Conservation (phyloP, 2,888 invertebrate species). For the Aphidoletes aphidimyza region DNA sequence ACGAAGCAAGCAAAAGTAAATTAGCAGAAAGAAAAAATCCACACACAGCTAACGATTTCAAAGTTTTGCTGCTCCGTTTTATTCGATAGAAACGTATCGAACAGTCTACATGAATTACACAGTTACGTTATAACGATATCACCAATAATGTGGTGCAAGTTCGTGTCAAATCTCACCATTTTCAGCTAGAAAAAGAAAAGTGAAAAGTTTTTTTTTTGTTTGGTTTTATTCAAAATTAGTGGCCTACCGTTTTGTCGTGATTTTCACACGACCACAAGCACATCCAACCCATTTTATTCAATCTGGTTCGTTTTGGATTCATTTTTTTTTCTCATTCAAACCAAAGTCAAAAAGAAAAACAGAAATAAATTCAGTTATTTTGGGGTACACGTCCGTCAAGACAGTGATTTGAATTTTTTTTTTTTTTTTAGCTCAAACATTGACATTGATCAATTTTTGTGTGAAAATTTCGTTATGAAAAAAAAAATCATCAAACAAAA, state of each 20-base stretch:
- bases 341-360: too few relatives aligned
- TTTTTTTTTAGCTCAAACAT: too few relatives aligned
- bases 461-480: too few relatives aligned
- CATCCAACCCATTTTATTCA: not conserved
- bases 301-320: not conserved
- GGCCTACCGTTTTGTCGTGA: not conserved
- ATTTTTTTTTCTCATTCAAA: not conserved
- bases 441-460: too few relatives aligned
- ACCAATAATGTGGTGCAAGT: conserved; percentile 13
- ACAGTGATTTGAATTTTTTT: too few relatives aligned
- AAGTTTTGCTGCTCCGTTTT: conserved; percentile 17
- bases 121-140: not conserved
- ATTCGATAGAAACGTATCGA: conserved; percentile 6
- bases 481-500: too few relatives aligned
- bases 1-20: not conserved
- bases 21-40: too few relatives aligned
- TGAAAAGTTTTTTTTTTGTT: too few relatives aligned
- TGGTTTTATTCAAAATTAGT: too few relatives aligned
- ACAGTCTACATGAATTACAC: not conserved
- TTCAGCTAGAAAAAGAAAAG: conserved; percentile 45
- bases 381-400: too few relatives aligned
- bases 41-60: not conserved
- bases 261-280: not conserved
- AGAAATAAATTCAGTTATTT: too few relatives aligned
- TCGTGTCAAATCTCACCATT: conserved; percentile 3